Base-by-base conservation (phyloP, 2,113 vertebrate genomes). In the Calidris pugnax region DNA sequence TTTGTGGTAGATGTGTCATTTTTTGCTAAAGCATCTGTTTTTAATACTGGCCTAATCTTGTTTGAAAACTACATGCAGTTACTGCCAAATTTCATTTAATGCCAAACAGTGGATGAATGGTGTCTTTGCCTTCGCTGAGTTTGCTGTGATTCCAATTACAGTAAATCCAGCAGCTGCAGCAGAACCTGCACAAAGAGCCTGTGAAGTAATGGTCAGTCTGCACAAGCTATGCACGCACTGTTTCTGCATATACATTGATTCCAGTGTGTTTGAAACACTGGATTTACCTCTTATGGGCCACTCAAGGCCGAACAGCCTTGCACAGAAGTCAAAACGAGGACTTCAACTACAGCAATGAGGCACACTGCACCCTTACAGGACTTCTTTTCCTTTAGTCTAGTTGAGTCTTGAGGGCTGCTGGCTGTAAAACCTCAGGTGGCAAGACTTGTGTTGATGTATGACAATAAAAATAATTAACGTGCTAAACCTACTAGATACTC, bases 361-460 rank as follows among this genome's bases (percentile, higher is more conserved):
- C 0, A 0, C 35, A 74, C 12, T 0, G 0, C 20, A 84, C 28
- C 32, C 37, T 62, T 41, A 71, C 4, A 37, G 11, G 47, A 53
- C 32, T 90, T 76, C 30, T 79, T 83, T 53, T 66, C 32, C 50
- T 59, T 41, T 9, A n/a, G 20, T 9, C 8, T 62, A n/a, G 20
- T 39, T 35, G 14, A 72, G 21, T 26, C 55, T 5, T 6, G 4
- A 90, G 59, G 28, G 17, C 39, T 85, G 43, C 21, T 79, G 63
- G 39, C 10, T 75, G 66, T 30, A 68, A 85, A 94, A 82, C 45
- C 23, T 71, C 62, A 72, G 11, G 14, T 68, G 33, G 33, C 27
- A 94, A 91, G 43, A 74, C 1, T 1, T n/a, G 6, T 71, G 7
- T 56, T 67, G 71, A 69, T 41, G 10, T 19, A 56, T 17, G 19